Evolutionary conservation across 1,140 invertebrate genomes (phyloP), one percentile per base, ranked within the genome.

Genomic region (Drosophila takahashii): DNA sequence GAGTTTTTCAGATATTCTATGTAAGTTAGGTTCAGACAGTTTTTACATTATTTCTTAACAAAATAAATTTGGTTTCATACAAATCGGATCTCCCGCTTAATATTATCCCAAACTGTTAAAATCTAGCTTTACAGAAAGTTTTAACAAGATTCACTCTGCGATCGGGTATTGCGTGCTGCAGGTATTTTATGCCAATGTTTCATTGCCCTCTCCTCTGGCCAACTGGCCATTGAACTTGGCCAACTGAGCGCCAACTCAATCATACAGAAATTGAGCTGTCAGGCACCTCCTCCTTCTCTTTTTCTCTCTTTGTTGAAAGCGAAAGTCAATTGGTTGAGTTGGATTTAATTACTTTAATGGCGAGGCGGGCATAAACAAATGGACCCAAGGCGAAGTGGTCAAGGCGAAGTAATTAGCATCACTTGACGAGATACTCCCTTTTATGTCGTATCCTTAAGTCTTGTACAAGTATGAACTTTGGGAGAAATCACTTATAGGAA

Each of bases 331-430:
- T 60, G 47, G 51, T 16, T 7, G 29, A 16, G 44, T 66, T 22
- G 22, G 22, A 22, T 22, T 79, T 89, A 87, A 89, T 89, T 89
- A 84, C 64, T 74, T 90, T 87, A 89, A 89, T 87, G 83, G 67
- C 65, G 39, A 78, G 65, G 65, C 48, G 62, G 47, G 34, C 61
- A 42, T 29, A 53, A 32, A 18, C 51, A 45, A 67, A 60, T 52
- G 34, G 50, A 36, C 42, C 16, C 32, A 16, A 54, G 41, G 37
- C 26, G 37, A 36, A 66, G 18, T 34, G 39, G 53, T 26, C 45
- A 51, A 32, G n/a, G 7, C n/a, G 1, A 41, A 15, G 5, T 36
- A 57, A 37, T 48, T 62, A 48, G 34, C 58, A 78, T 42, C 47
- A 51, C 1, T 37, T 60, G 15, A 61, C 26, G 29, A 16, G 39